Evolutionary conservation across 2,888 invertebrate species (phyloP).

Genomic region (Stratiomys singularior): DNA sequence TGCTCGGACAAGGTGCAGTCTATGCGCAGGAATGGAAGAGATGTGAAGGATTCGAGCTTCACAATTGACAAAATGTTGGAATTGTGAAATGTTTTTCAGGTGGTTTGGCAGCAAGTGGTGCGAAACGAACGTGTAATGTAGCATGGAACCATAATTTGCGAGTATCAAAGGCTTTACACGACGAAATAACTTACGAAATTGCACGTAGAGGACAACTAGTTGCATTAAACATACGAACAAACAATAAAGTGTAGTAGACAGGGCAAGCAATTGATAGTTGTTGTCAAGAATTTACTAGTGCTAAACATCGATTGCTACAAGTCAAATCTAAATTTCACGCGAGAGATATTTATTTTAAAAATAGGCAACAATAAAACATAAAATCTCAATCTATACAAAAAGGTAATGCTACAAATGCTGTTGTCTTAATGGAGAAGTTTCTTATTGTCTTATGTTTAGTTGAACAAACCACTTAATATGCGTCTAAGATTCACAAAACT

Average conservation of each 20-base stretch:
- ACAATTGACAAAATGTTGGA: not conserved
- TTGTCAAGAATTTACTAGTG: not conserved
- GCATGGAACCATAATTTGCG: slow-evolving; percentile 3
- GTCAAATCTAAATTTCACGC: not conserved
- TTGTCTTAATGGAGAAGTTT: not conserved
- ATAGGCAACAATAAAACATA: slow-evolving; percentile 44
- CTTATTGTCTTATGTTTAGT: not conserved
- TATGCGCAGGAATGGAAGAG: not conserved
- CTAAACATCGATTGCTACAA: slow-evolving; percentile 1
- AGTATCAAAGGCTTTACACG: not conserved
- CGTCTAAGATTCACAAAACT: not conserved
- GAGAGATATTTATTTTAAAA: slow-evolving; percentile 30
- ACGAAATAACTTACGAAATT: slow-evolving; percentile 15
- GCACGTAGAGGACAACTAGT: slow-evolving; percentile 28
- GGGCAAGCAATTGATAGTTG: slow-evolving; percentile 28
- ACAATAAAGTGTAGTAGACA: not conserved
- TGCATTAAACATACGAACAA: not conserved
- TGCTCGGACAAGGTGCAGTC: not conserved
- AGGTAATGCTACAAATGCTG: slow-evolving; percentile 11
- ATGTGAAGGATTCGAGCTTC: not conserved
- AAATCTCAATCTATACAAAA: slow-evolving; percentile 30
- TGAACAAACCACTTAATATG: not conserved
- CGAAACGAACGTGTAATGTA: not conserved
- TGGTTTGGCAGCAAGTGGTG: too few species aligned
- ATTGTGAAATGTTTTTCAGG: not conserved